Evolutionary conservation across 2,888 invertebrate genomes (phyloP).

Genomic region (Lingula anatina): DNA sequence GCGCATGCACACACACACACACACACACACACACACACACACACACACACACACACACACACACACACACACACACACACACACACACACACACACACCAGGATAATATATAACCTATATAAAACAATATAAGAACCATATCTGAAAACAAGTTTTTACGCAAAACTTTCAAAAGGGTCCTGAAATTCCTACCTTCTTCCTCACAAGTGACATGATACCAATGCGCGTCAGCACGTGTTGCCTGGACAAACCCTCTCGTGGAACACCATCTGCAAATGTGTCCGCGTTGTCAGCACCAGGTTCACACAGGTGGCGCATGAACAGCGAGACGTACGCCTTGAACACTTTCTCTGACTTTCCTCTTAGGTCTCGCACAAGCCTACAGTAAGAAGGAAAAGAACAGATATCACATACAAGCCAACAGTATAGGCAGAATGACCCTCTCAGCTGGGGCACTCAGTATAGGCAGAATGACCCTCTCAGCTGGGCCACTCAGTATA

Average conservation of each 20-base stretch:
- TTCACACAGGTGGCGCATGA: slow-evolving; percentile 99
- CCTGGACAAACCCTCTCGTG: slow-evolving; percentile 90
- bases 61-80: no score
- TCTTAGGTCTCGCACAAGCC: slow-evolving; percentile 88
- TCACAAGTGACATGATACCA: slow-evolving; percentile 96
- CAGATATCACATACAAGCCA: not conserved
- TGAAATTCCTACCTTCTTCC: slow-evolving; percentile 71
- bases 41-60: no score
- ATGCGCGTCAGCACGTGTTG: slow-evolving; percentile 97
- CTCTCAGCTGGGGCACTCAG: no score
- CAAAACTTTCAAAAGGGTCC: not conserved
- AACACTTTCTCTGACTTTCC: slow-evolving; percentile 97
- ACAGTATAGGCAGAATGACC: slow-evolving; percentile 77
- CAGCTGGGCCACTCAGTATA: no score
- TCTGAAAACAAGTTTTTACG: no score
- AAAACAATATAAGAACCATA: no score
- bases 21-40: no score
- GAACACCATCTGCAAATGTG: slow-evolving; percentile 96
- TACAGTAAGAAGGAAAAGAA: slow-evolving; percentile 25
- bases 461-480: no score
- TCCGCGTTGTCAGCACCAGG: slow-evolving; percentile 99
- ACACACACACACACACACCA: no score
- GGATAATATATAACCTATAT: no score
- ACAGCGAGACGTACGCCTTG: slow-evolving; percentile 90
- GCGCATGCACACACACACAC: no score